Percentiles rank a stretch among this genome's conserved stretches.
phyloP scores from a whole-genome alignment of 2,113 vertebrate species.

The Arenaria interpres region DNA sequence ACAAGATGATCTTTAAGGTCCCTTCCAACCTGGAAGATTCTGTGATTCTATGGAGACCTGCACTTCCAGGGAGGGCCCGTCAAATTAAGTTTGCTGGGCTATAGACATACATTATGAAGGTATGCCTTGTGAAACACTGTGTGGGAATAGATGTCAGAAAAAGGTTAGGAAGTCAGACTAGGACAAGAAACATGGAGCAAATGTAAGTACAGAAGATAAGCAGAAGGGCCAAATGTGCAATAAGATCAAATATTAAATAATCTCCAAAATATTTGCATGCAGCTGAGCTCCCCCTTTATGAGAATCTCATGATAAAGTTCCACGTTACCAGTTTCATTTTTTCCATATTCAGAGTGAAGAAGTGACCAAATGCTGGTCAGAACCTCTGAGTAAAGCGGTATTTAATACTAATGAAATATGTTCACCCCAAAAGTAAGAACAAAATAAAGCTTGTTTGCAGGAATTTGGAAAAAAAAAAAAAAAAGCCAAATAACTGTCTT shows the following conservation, averaged over 20 bases:
- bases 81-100: not conserved
- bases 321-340: not conserved
- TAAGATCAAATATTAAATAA: not conserved
- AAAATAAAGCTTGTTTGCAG: not conserved
- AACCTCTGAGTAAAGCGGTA: not conserved
- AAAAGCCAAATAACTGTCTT: not conserved
- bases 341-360: not conserved
- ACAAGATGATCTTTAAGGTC: too few species aligned
- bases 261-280: not conserved
- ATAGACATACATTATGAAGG: accelerated
- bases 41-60: too few species aligned
- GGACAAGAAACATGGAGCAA: not conserved
- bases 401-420: not conserved
- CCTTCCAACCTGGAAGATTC: too few species aligned
- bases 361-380: not conserved
- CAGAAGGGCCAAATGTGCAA: not conserved
- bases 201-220: not conserved
- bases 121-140: not conserved
- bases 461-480: not conserved
- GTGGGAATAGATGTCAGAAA: not conserved
- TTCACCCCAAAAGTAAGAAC: not conserved
- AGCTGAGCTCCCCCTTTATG: not conserved
- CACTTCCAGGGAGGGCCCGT: not conserved
- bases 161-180: not conserved
- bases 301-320: not conserved